Percentiles rank a stretch among this genome's conserved stretches.
Conservation (phyloP, 2,888 invertebrate species). For the Himalopsyche japonica region DNA sequence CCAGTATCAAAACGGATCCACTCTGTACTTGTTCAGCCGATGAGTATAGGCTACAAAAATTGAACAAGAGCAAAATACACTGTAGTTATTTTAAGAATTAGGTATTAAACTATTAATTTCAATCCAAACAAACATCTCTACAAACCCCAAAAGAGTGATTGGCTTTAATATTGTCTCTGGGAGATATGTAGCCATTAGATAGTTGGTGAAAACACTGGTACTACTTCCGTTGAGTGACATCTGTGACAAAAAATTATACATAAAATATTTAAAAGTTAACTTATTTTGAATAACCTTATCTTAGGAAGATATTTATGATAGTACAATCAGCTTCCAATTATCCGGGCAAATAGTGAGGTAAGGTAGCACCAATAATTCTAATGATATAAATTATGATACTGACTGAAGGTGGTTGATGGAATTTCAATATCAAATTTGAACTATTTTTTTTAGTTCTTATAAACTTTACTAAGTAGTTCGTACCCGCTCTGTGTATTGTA, state of each 20-base stretch:
- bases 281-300: too few species aligned
- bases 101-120: background rate
- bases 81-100: background rate
- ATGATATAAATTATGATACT: too few species aligned
- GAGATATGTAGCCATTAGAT: conserved; percentile 50
- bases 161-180: conserved; percentile 54
- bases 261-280: too few species aligned
- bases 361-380: too few species aligned
- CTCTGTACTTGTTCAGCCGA: conserved; percentile 57
- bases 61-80: background rate
- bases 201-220: conserved; percentile 48
- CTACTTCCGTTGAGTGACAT: conserved; percentile 42
- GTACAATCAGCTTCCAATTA: too few species aligned
- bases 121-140: conserved; percentile 24
- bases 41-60: conserved; percentile 54
- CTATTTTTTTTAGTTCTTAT: too few species aligned
- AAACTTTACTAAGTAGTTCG: too few species aligned
- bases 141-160: conserved; percentile 59
- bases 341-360: too few species aligned
- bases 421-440: too few species aligned
- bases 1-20: conserved; percentile 60
- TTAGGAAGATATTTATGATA: too few species aligned
- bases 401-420: too few species aligned
- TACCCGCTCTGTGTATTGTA: too few species aligned
- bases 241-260: conserved; percentile 32